Evolutionary conservation across 2,888 invertebrate genomes (phyloP).

Genomic region (Sisyra terminalis): DNA sequence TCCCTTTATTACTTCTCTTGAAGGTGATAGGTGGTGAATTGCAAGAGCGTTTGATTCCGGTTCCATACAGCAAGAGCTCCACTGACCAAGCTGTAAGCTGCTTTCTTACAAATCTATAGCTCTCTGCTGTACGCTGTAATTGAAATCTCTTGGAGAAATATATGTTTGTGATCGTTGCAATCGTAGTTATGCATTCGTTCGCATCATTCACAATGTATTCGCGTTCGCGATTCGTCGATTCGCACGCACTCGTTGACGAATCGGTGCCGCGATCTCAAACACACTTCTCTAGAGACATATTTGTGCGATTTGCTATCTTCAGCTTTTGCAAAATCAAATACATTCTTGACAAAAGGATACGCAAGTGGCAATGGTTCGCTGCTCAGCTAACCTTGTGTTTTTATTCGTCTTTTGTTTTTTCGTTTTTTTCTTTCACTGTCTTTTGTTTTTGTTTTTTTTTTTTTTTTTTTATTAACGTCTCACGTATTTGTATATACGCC

Average conservation of each 20-base stretch:
- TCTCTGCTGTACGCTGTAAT: constrained; percentile 25
- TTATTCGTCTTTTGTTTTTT: constrained; percentile 12
- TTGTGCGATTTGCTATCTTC: constrained; percentile 6
- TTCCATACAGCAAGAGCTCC: constrained; percentile 99
- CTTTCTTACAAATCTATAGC: constrained; percentile 36
- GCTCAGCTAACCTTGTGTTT: constrained; percentile 15
- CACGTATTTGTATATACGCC: too few relatives aligned
- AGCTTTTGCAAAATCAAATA: constrained; percentile 5
- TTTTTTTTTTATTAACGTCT: too few relatives aligned
- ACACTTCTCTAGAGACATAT: not conserved
- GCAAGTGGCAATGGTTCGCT: constrained; percentile 4
- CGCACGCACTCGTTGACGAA: not conserved
- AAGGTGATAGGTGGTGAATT: constrained; percentile 99
- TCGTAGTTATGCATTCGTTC: too few relatives aligned
- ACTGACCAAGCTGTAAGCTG: constrained; percentile 99
- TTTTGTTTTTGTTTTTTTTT: not conserved
- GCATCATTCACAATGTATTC: not conserved
- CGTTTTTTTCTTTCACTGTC: constrained; percentile 10
- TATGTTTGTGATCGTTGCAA: too few relatives aligned
- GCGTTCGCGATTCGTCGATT: not conserved
- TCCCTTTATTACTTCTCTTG: constrained; percentile 60
- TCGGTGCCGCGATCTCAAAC: not conserved
- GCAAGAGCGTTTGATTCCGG: constrained; percentile 99
- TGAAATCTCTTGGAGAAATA: too few relatives aligned
- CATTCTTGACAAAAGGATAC: not conserved